Evolutionary conservation across 2,888 invertebrate genomes (phyloP).

Genomic region (Pyrgus malvae): DNA sequence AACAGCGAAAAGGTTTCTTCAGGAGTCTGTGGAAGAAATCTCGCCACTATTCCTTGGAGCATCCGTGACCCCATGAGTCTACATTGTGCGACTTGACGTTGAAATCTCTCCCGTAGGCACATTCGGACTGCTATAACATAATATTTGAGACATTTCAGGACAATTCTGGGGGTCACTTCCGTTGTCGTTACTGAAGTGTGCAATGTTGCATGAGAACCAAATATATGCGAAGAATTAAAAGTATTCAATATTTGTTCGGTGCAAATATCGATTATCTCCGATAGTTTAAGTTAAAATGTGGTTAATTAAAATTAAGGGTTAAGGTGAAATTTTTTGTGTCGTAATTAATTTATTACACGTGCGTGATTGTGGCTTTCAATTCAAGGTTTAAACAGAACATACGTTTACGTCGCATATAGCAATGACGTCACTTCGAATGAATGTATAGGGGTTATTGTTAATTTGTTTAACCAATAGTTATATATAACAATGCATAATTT

Average conservation of each 20-base stretch:
- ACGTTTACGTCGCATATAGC: background rate
- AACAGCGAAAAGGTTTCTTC: constrained; percentile 94
- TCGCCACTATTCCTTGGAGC: constrained; percentile 92
- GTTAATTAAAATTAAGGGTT: constrained; percentile 19
- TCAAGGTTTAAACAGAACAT: constrained; percentile 5
- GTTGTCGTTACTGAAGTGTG: constrained; percentile 22
- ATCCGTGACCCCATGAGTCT: constrained; percentile 83
- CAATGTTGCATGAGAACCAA: background rate
- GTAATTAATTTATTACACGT: constrained; percentile 29
- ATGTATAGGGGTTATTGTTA: constrained; percentile 50
- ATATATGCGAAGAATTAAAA: background rate
- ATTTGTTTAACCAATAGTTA: constrained; percentile 51
- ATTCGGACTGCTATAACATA: no score
- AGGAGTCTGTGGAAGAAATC: constrained; percentile 94
- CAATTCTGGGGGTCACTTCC: no score
- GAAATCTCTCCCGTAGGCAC: constrained; percentile 33
- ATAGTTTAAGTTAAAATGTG: constrained; percentile 13
- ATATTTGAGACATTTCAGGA: no score
- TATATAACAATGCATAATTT: constrained; percentile 57
- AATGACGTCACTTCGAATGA: constrained; percentile 33
- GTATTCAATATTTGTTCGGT: background rate
- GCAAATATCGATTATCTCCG: constrained; percentile 3
- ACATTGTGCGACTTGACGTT: constrained; percentile 34
- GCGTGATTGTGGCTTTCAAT: constrained; percentile 40
- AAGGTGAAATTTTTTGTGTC: constrained; percentile 17